phyloP scores from a whole-genome alignment of 37 sponge, comb jelly and placozoan genomes.

The Crambe crambe region DNA sequence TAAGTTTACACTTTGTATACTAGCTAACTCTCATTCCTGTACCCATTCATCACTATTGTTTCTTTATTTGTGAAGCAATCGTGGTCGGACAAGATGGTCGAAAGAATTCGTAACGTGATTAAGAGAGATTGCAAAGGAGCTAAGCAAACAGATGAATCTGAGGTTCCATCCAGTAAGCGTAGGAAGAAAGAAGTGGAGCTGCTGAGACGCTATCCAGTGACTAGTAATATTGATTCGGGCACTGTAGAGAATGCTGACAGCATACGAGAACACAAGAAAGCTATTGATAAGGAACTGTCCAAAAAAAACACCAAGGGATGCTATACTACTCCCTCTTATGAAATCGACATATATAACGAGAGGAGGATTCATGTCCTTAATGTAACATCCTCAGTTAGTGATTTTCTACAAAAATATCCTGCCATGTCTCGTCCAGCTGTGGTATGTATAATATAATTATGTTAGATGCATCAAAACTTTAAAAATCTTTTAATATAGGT shows the following conservation, averaged over 20 bases:
- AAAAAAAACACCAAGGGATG: constrained; percentile 39
- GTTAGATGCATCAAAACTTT: neutral
- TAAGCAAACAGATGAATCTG: no score
- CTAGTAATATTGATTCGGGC: neutral
- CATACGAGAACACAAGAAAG: neutral
- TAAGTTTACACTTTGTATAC: neutral
- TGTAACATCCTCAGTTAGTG: neutral
- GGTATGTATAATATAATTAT: neutral
- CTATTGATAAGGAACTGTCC: constrained; percentile 20
- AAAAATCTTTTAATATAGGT: neutral
- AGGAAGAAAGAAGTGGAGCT: neutral
- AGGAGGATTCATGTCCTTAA: neutral
- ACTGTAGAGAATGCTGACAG: neutral
- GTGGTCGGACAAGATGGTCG: constrained; percentile 31
- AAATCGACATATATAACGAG: constrained; percentile 14
- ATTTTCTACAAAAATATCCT: neutral
- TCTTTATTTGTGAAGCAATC: constrained; percentile 31
- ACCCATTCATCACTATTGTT: no score
- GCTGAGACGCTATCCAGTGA: neutral
- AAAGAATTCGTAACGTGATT: constrained; percentile 30
- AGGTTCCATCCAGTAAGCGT: no score
- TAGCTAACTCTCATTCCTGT: neutral
- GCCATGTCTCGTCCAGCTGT: neutral
- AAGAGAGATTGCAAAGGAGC: constrained; percentile 4
- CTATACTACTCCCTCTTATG: constrained; percentile 30